Base-by-base conservation (phyloP, 2,888 invertebrate species). In the Eubasilissa splendida region DNA sequence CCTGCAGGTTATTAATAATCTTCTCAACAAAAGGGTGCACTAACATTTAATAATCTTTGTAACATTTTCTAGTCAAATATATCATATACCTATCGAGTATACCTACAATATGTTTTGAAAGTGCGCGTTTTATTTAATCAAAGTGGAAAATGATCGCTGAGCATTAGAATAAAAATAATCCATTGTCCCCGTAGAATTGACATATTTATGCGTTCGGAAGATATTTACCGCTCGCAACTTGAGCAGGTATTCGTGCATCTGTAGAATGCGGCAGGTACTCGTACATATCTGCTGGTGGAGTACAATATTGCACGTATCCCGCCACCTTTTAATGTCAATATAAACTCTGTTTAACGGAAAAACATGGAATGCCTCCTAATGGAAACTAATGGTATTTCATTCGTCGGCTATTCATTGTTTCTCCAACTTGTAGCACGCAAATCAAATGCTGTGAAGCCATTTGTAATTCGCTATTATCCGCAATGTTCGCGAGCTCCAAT, bases 1-100 rank as follows among this genome's bases (percentile, higher is more conserved):
- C 58, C 65, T 84, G 68, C 84, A 84, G 84, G 84, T 84, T 82
- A 82, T 76, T 71, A 71, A 8, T 14, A 9, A 12, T 9, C n/a
- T 9, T 31, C n/a, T 56, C 12, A 33, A 33, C 33, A 14, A 70
- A 56, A 70, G 14, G 42, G 2, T 56, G 12, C 52, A 54, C 76
- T n/a, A 12, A 12, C 50, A 50, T 50, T 66, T 7, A 5, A 42
- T 42, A 42, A 42, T 42, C 42, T 5, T 42, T 42, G 42, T 42
- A 58, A 8, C 9, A 54, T n/a, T 1, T 58, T 58, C 58, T n/a
- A 5, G 42, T 2, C 42, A 42, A 42, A 58, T 58, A n/a, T 58
- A n/a, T 58, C 9, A 10, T 10, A 10, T 58, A 4, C n/a, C 12
- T 8, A 58, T 3, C n/a, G n/a, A 4, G 58, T 58, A 5, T 7